Evolutionary conservation across 1,140 invertebrate species (phyloP).

Genomic region (Zaprionus ornatus): DNA sequence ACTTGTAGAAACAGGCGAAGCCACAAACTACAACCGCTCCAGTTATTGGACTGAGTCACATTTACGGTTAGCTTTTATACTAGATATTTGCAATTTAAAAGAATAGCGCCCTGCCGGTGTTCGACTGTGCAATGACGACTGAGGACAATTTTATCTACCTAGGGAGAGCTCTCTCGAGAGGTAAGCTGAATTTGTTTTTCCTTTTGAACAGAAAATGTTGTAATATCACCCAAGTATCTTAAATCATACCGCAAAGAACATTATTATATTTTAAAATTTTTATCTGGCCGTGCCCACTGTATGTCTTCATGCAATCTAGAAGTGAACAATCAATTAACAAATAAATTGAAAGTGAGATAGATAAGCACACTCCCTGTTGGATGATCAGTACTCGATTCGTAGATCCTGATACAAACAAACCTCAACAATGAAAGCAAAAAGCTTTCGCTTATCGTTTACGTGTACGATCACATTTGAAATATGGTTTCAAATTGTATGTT

Average conservation of each 20-base stretch:
- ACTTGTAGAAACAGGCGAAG: not conserved
- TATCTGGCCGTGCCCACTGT: not conserved
- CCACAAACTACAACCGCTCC: constrained; percentile 10
- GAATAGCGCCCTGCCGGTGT: constrained; percentile 22
- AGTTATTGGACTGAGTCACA: constrained; percentile 9
- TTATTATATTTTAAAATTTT: not conserved
- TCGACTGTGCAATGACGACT: constrained; percentile 22
- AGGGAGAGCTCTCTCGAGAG: constrained; percentile 13
- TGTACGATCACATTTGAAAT: not conserved
- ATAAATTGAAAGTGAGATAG: not conserved
- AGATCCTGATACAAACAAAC: not conserved
- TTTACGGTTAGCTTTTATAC: constrained; percentile 9
- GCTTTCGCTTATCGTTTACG: not conserved
- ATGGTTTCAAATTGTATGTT: constrained; percentile 1
- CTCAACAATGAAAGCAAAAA: not conserved
- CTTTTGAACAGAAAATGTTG: not conserved
- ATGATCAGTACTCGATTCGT: not conserved
- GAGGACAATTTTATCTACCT: constrained; percentile 32
- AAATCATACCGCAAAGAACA: not conserved
- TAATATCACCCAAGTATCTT: not conserved
- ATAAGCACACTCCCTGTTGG: not conserved
- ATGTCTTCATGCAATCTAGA: too few relatives aligned
- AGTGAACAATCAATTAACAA: not conserved
- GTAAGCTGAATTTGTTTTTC: constrained; percentile 18
- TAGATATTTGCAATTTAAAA: not conserved